Evolutionary conservation across 2,113 vertebrate species (phyloP), one percentile per base, ranked within the genome.

Genomic region (Sturnira hondurensis): DNA sequence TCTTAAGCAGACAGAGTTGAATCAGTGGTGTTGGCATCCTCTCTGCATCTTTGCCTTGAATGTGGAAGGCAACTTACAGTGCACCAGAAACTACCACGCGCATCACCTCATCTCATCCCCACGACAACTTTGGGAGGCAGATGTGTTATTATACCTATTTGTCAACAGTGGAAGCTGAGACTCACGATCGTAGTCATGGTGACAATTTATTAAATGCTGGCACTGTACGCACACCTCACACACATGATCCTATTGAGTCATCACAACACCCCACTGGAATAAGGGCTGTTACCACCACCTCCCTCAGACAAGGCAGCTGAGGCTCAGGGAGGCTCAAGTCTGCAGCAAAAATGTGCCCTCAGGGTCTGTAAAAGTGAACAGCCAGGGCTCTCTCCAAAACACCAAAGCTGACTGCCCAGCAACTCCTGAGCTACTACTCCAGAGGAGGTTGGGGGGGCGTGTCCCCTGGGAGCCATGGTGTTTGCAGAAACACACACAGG

Each of bases 11-110:
- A 28, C 58, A 28, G 24, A 12, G 26, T 61, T 52, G 19, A 43
- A 12, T 16, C 2, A 2, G 45, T 19, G 65, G 24, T 47, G 22
- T 15, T 15, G 7, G 33, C 56, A 45, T 6, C 41, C 47, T 20
- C 26, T 16, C 52, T 47, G 63, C 7, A 24, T 22, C 22, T 2
- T 81, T 19, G 1, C 33, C 56, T 88, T 36, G 31, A 65, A 43
- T 3, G 15, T 19, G 6, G 0, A 41, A 2, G 1, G 47, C 26
- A 63, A 1, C n/a, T 70, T 22, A 8, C 9, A 50, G 10, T 22
- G 31, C 33, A 78, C 2, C 20, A 43, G 50, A 76, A 81, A 43
- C n/a, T 17, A 7, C 19, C 11, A 2, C 10, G 3, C 0, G 2
- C 13, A 38, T 33, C 45, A 45, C n/a, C 38, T 86, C 43, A 33